phyloP scores from a whole-genome alignment of 2,888 invertebrate species.

The Nephrotoma flavescens region DNA sequence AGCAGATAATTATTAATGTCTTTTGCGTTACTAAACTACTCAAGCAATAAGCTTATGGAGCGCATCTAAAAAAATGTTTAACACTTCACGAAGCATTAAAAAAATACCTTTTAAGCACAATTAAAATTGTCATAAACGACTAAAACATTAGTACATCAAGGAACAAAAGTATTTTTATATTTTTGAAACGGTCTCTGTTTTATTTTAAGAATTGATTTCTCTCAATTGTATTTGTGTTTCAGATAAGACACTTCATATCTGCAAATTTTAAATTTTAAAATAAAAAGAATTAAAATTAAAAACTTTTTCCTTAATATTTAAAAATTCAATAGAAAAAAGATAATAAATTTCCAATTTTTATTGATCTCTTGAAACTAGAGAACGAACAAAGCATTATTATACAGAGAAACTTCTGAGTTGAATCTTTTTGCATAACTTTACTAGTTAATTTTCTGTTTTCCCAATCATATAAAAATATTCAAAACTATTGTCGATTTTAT shows the following conservation, averaged over 20 bases:
- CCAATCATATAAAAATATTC: not conserved
- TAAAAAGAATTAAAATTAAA: not conserved
- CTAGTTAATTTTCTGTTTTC: not conserved
- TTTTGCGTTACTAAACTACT: no score
- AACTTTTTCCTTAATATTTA: not conserved
- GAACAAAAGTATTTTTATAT: no score
- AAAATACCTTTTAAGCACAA: no score
- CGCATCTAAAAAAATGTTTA: no score
- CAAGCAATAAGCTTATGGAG: no score
- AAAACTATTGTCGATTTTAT: not conserved
- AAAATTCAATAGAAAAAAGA: not conserved
- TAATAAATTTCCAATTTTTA: not conserved
- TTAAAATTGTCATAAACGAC: no score
- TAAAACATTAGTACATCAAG: no score
- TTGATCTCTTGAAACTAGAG: not conserved
- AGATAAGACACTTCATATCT: not conserved
- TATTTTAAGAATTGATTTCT: not conserved
- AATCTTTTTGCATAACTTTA: not conserved
- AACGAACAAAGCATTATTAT: not conserved
- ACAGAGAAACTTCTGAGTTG: not conserved
- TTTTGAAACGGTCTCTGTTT: not conserved
- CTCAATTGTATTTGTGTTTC: not conserved
- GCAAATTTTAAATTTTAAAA: not conserved
- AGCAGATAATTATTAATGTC: no score
- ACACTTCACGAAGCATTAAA: no score